A percentile compares a stretch with the other conserved stretches of the same genome.
Evolutionary conservation across 2,797 vertebrate genomes (phyloP).

Genomic region (Danio tinwini): DNA sequence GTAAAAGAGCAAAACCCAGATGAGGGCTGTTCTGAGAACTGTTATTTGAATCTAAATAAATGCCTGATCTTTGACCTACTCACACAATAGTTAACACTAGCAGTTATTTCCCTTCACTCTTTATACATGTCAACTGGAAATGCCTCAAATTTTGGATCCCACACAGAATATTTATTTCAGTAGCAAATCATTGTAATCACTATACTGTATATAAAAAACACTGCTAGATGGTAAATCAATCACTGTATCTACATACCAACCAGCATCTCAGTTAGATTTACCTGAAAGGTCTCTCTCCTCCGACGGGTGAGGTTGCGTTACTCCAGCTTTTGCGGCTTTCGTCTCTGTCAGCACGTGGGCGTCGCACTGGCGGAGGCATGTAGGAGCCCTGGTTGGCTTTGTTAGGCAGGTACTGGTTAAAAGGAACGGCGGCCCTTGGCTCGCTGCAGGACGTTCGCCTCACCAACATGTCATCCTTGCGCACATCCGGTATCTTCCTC

Average conservation of each 20-base stretch:
- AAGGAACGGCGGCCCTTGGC: conserved; percentile 90
- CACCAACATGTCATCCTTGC: conserved; percentile 95
- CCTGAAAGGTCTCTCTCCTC: conserved; percentile 92
- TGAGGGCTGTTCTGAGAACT: not conserved
- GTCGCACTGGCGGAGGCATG: conserved; percentile 84
- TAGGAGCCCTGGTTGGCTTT: conserved; percentile 94
- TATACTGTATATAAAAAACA: not conserved
- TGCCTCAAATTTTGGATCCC: not conserved
- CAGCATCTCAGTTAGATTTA: conserved; percentile 64
- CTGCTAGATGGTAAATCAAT: not conserved
- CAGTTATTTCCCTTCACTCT: not conserved
- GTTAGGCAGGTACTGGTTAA: conserved; percentile 98
- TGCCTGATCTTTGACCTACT: not conserved
- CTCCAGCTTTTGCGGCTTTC: conserved; percentile 93
- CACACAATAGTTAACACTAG: not conserved
- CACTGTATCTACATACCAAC: not conserved
- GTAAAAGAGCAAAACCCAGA: not conserved
- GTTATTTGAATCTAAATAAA: not conserved
- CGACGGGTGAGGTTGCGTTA: conserved; percentile 88
- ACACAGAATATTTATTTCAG: not conserved
- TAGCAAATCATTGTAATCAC: not conserved
- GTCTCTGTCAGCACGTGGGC: conserved; percentile 84
- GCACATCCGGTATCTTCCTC: conserved; percentile 92
- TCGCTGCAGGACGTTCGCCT: conserved; percentile 91
- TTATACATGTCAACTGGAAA: not conserved